phyloP scores from a whole-genome alignment of 2,888 invertebrate species.

The Branchipolynoe longqiensis region DNA sequence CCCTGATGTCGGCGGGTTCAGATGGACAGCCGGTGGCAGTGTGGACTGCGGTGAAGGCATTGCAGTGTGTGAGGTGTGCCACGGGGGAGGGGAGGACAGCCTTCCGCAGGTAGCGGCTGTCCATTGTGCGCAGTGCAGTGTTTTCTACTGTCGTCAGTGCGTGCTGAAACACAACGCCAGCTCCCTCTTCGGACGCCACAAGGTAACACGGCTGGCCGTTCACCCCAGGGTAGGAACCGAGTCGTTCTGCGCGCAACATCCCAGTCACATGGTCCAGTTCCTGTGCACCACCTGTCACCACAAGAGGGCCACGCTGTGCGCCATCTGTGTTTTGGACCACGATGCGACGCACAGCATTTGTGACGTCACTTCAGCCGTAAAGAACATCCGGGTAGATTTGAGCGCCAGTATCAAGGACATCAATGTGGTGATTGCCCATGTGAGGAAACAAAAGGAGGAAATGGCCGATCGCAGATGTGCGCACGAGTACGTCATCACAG shows the following conservation, averaged over 20 bases:
- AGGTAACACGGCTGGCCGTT: not conserved
- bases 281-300: not conserved
- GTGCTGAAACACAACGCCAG: conserved; percentile 3
- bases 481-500: not conserved
- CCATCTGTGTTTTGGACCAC: conserved; percentile 18
- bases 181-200: not conserved
- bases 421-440: not conserved
- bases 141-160: conserved; percentile 6
- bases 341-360: conserved; percentile 12
- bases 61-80: not conserved
- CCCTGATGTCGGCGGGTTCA: not conserved
- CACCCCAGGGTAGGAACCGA: too few relatives aligned
- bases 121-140: conserved; percentile 18
- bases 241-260: not conserved
- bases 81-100: not conserved
- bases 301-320: not conserved
- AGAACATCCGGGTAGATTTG: not conserved
- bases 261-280: not conserved
- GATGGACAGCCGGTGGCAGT: not conserved
- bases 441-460: not conserved
- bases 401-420: not conserved
- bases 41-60: not conserved
- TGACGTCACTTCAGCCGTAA: not conserved
- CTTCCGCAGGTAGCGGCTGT: not conserved
- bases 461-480: not conserved